Evolutionary conservation across 1,140 invertebrate species (phyloP).

Genomic region (Heliconius hewitsoni): DNA sequence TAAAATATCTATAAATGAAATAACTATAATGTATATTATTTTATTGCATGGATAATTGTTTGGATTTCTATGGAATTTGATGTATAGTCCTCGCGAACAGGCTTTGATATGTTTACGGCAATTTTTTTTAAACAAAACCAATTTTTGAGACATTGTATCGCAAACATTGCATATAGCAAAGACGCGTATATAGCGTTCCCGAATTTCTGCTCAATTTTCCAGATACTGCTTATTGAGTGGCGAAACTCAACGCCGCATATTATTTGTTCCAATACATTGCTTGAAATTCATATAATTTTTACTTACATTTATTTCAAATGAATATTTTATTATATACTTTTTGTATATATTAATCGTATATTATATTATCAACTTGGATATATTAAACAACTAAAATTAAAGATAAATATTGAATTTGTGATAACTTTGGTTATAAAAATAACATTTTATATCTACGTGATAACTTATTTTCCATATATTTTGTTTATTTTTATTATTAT

Average conservation of each 20-base stretch:
- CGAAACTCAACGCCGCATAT: too few species aligned
- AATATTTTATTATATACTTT: slow-evolving; percentile 22
- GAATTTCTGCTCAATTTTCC: too few species aligned
- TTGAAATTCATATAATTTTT: neutral
- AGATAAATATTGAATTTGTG: slow-evolving; percentile 67
- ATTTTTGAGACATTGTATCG: too few species aligned
- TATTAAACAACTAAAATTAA: slow-evolving; percentile 59
- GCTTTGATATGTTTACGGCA: neutral
- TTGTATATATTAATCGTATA: slow-evolving; percentile 8
- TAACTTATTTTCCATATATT: slow-evolving; percentile 32
- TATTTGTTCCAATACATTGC: neutral
- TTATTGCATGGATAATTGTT: neutral
- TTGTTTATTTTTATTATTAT: slow-evolving; percentile 44
- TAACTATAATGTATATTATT: neutral
- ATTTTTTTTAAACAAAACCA: neutral
- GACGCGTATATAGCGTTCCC: too few species aligned
- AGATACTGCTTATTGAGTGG: too few species aligned
- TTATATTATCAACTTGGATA: slow-evolving; percentile 53
- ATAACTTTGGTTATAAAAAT: slow-evolving; percentile 66
- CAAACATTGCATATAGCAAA: too few species aligned
- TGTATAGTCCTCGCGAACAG: neutral
- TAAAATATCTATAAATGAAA: neutral
- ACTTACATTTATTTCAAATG: slow-evolving; percentile 1
- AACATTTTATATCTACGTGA: slow-evolving; percentile 46
- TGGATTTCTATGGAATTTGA: neutral